A percentile compares a stretch with the other conserved stretches of the same genome.
phyloP scores from a whole-genome alignment of 2,797 vertebrate species.

The Gouania willdenowi region DNA sequence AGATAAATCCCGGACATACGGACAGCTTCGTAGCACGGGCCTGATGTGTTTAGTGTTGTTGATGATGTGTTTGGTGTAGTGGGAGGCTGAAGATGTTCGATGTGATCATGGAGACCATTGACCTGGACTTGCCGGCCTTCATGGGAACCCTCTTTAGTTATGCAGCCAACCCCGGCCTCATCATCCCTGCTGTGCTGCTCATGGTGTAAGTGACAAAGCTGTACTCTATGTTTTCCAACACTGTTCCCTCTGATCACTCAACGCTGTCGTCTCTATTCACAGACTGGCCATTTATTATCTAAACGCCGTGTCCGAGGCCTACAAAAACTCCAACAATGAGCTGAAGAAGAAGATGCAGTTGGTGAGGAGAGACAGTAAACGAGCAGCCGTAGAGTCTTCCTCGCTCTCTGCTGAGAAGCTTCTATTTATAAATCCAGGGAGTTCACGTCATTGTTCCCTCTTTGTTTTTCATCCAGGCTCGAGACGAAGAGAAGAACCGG shows the following conservation, averaged over 20 bases:
- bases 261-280: too few relatives aligned
- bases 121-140: conserved; percentile 89
- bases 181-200: conserved; percentile 93
- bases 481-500: conserved; percentile 91
- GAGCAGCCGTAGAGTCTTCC: not conserved
- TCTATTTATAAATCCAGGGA: not conserved
- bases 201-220: conserved; percentile 86
- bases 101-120: conserved; percentile 92
- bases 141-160: conserved; percentile 93
- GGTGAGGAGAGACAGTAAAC: conserved; percentile 76
- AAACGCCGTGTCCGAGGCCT: conserved; percentile 89
- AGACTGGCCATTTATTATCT: conserved; percentile 97
- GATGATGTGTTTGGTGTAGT: conserved; percentile 73
- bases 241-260: too few relatives aligned
- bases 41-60: not conserved
- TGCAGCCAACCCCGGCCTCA: conserved; percentile 92
- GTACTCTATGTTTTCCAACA: too few relatives aligned
- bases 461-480: conserved; percentile 71
- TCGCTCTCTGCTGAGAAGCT: not conserved
- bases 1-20: too few relatives aligned
- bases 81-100: conserved; percentile 93
- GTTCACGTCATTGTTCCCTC: not conserved
- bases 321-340: conserved; percentile 85
- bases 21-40: too few relatives aligned
- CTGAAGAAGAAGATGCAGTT: conserved; percentile 97